Base-by-base conservation (phyloP, 2,888 invertebrate genomes). In the Pristionchus entomophagus region DNA sequence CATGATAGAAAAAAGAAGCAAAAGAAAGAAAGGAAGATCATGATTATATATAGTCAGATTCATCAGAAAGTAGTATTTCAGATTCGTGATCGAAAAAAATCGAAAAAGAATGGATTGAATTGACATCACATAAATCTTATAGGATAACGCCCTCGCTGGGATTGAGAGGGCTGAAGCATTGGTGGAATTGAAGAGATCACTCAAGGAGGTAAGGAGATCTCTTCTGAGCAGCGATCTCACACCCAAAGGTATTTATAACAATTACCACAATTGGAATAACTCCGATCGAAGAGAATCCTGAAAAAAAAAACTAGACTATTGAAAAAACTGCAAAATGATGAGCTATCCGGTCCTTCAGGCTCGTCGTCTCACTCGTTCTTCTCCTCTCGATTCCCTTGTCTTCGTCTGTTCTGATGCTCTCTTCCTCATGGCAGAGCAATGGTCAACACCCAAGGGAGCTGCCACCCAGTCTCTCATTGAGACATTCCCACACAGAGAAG, bases 371-470 rank as follows among this genome's bases (percentile, higher is more conserved):
- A 29, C 62, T 65, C 83, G 83, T 65, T 65, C 83, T 2, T 53
- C 85, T 22, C 10, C 73, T 26, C 62, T 59, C 41, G 77, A 85
- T 77, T 73, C 85, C 10, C 56, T 85, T 17, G 56, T 85, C 26
- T 85, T 73, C 56, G 85, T 85, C 19, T 41, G 73, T 29, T 62
- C 85, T 8, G 85, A 85, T 45, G 85, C 85, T 1, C 85, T 85
- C 77, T 77, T 73, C 14, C 62, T 85, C 1, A 85, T 85, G 85
- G 85, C 85, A 0, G 85, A 85, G 41, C 85, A 85, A 41, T 85
- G 85, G 85, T 56, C 85, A 17, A 38, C 26, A 26, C 38, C 73
- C 12, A 26, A 49, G n/a, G 51, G 41, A 51, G 73, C 85, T 3
- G 77, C 85, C 6, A 0, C 45, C 45, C 73, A n/a, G n/a, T n/a